phyloP scores from a whole-genome alignment of 1,140 invertebrate genomes.

The Zeugodacus cucurbitae region DNA sequence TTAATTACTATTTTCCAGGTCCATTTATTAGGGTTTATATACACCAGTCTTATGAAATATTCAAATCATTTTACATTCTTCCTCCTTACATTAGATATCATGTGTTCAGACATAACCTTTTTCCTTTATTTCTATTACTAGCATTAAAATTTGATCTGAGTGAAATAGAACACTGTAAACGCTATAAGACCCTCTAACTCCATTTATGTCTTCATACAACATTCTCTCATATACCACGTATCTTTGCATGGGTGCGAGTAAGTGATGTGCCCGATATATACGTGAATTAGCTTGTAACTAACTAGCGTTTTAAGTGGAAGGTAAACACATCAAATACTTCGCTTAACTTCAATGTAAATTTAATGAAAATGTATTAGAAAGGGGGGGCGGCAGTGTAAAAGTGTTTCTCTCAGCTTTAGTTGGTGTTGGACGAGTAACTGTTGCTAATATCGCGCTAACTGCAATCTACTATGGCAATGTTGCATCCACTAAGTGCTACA shows the following conservation, averaged over 20 bases:
- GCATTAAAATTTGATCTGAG: too few relatives aligned
- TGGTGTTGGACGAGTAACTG: background rate
- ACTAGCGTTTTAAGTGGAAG: background rate
- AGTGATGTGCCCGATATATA: background rate
- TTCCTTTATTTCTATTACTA: too few relatives aligned
- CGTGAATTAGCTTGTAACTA: background rate
- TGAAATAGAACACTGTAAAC: background rate
- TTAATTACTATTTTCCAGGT: too few relatives aligned
- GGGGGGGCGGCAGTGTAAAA: background rate
- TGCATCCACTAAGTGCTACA: background rate
- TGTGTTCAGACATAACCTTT: too few relatives aligned
- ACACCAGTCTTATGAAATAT: too few relatives aligned
- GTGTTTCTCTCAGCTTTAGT: background rate
- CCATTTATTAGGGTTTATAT: too few relatives aligned
- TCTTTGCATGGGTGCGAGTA: background rate
- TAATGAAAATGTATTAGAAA: slow-evolving; percentile 3
- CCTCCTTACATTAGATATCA: too few relatives aligned
- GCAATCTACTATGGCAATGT: background rate
- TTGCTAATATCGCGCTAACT: background rate
- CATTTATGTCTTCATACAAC: background rate
- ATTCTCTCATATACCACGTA: background rate
- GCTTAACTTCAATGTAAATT: background rate
- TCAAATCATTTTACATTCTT: too few relatives aligned
- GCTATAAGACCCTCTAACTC: background rate
- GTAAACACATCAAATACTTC: slow-evolving; percentile 10